Conservation (phyloP, 2,797 vertebrate genomes). For the Enteromius treurensis region DNA sequence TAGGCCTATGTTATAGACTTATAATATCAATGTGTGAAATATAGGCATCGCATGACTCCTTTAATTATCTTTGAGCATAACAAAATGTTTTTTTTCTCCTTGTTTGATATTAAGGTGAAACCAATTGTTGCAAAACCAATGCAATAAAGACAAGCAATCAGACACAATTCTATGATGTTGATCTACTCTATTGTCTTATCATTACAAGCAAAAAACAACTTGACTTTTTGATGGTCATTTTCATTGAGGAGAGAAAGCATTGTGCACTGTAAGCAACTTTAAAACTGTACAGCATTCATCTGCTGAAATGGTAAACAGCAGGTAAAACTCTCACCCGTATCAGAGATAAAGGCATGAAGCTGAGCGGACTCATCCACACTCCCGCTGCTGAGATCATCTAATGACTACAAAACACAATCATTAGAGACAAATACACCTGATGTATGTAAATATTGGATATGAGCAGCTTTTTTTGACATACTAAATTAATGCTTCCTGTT, state of each 20-base stretch:
- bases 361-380: slow-evolving; percentile 89
- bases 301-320: not conserved
- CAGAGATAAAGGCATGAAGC: slow-evolving; percentile 94
- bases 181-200: too few relatives aligned
- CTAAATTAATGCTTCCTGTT: slow-evolving; percentile 95
- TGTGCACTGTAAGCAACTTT: not conserved
- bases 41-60: not conserved
- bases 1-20: too few relatives aligned
- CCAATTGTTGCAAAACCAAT: not conserved
- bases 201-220: not conserved
- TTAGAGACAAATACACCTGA: not conserved
- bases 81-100: not conserved
- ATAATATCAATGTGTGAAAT: too few relatives aligned
- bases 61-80: not conserved
- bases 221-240: not conserved
- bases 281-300: not conserved
- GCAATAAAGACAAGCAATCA: not conserved
- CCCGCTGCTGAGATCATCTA: slow-evolving; percentile 93
- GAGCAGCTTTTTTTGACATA: slow-evolving; percentile 65
- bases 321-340: slow-evolving; percentile 84
- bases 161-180: not conserved
- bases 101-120: not conserved
- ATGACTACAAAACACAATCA: slow-evolving; percentile 78
- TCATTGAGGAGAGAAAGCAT: not conserved
- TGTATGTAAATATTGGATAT: not conserved